Percentiles rank a stretch among this genome's conserved stretches.
These are phyloP conservation scores for Amphiduros pacificus DNA, from an alignment of 2,888 invertebrate species.

Conservation along the genomic window DNA sequence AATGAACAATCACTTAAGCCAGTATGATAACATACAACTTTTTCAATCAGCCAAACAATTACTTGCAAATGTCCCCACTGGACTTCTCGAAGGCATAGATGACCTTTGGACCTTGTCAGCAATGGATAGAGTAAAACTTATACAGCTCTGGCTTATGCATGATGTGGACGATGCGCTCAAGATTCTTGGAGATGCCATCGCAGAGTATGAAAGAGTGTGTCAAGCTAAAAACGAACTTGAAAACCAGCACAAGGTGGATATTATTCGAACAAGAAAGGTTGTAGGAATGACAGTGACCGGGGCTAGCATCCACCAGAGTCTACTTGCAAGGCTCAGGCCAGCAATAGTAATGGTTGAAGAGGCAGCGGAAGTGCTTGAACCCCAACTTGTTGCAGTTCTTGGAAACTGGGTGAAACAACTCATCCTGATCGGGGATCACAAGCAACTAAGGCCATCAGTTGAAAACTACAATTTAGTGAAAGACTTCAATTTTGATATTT, in stretches of 20 bases:
- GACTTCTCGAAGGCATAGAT: neutral
- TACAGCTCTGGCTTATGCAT: slow-evolving; percentile 12
- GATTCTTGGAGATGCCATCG: slow-evolving; percentile 4
- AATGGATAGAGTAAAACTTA: slow-evolving; percentile 8
- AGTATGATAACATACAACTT: neutral
- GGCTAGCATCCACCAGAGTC: slow-evolving; percentile 22
- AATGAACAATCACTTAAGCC: neutral
- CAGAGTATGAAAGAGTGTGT: neutral
- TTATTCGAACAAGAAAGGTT: slow-evolving; percentile 7
- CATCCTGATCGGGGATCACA: slow-evolving; percentile 29
- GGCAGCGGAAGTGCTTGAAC: slow-evolving; percentile 28
- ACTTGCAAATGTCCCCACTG: slow-evolving; percentile 1
- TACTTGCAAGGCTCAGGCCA: slow-evolving; percentile 16
- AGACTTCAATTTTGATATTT: slow-evolving; percentile 25
- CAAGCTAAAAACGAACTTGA: slow-evolving; percentile 13
- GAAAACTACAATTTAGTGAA: slow-evolving; percentile 18
- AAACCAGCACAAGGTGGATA: slow-evolving; percentile 4
- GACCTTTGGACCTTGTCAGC: slow-evolving; percentile 12
- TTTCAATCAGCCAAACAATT: neutral
- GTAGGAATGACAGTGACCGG: slow-evolving; percentile 30
- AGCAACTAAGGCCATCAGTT: slow-evolving; percentile 26
- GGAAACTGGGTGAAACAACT: slow-evolving; percentile 22
- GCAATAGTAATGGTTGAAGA: slow-evolving; percentile 26
- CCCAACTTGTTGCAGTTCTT: slow-evolving; percentile 23
- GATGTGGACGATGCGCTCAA: neutral